Percentiles rank a stretch among this genome's conserved stretches.
Conservation (phyloP, 2,113 vertebrate species). For the Hemibagrus wyckioides region DNA sequence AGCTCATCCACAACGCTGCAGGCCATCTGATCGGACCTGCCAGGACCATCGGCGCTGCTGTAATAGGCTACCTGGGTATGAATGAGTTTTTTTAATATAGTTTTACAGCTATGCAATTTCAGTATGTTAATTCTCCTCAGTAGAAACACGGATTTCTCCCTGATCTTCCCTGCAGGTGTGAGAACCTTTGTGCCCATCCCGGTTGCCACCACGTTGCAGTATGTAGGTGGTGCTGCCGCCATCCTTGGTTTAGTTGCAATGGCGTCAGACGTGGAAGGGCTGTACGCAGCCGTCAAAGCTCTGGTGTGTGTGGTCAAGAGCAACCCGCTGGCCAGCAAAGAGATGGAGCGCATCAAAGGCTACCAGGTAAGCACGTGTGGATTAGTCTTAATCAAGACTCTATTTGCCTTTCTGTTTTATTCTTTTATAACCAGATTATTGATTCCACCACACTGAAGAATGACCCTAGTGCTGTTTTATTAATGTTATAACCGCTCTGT, state of each 20-base stretch:
- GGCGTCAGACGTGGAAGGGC: slow-evolving; percentile 96
- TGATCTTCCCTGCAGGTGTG: slow-evolving; percentile 75
- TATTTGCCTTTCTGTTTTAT: background rate
- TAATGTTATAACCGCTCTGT: background rate
- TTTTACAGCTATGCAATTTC: background rate
- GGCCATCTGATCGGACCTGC: slow-evolving; percentile 94
- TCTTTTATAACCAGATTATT: background rate
- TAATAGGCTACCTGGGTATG: slow-evolving; percentile 96
- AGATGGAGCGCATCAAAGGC: slow-evolving; percentile 98
- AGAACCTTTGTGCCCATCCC: slow-evolving; percentile 93
- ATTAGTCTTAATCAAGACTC: background rate
- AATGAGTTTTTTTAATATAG: background rate
- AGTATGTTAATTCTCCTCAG: background rate
- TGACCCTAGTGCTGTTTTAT: background rate
- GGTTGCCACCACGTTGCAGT: slow-evolving; percentile 94
- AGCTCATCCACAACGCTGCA: slow-evolving; percentile 90
- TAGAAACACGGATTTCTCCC: background rate
- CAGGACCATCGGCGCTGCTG: slow-evolving; percentile 86
- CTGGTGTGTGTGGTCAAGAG: slow-evolving; percentile 97
- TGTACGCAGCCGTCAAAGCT: slow-evolving; percentile 97
- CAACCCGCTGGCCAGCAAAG: slow-evolving; percentile 95
- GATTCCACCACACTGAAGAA: background rate
- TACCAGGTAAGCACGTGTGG: slow-evolving; percentile 81
- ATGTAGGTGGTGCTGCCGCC: slow-evolving; percentile 93
- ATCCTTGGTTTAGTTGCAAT: slow-evolving; percentile 97